Base-by-base conservation (phyloP, 2,888 invertebrate species). In the Cyclophora albipunctata region DNA sequence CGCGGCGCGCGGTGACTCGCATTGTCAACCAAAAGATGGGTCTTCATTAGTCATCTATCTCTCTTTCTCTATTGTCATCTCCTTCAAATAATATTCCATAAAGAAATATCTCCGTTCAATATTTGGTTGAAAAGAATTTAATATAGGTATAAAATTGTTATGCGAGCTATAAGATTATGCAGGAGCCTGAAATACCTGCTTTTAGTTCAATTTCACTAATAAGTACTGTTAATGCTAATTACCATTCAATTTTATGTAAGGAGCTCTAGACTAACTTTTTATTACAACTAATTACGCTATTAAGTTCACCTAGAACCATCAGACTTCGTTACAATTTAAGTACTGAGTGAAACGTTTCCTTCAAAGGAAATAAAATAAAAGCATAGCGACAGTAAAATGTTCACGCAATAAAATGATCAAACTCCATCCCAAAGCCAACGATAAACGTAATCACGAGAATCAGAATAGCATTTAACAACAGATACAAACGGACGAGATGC, bases 401-500 rank as follows among this genome's bases (percentile, higher is more conserved):
- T 34, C 43, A 34, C 34, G 20, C 20, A 43, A 5, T 43, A 34
- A 43, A 43, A 43, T 43, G 37, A 37, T 43, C 43, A 20, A 43
- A 43, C 34, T 34, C 37, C 37, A 37, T 37, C 37, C 43, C 4
- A 34, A 43, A 43, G 34, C 34, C 43, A 43, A 43, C 20, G 43
- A 43, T 43, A 51, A 42, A 51, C 46, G 45, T 50, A 53, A 53
- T 54, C 57, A 50, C 55, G 47, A 60, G 56, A 59, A 58, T 62
- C 48, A 55, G 46, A 53, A 55, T 57, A 53, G 53, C 66, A 58
- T 58, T 56, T 57, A 55, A 62, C 62, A 70, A 69, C 69, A 67
- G 58, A 68, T 70, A 71, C 70, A 60, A 65, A 62, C 59, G 71
- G 78, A 77, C 73, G 73, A 75, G 68, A 70, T 71, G 71, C 67